Conservation (phyloP, 37 sponge, comb jelly and placozoan genomes). For the Crambe crambe region DNA sequence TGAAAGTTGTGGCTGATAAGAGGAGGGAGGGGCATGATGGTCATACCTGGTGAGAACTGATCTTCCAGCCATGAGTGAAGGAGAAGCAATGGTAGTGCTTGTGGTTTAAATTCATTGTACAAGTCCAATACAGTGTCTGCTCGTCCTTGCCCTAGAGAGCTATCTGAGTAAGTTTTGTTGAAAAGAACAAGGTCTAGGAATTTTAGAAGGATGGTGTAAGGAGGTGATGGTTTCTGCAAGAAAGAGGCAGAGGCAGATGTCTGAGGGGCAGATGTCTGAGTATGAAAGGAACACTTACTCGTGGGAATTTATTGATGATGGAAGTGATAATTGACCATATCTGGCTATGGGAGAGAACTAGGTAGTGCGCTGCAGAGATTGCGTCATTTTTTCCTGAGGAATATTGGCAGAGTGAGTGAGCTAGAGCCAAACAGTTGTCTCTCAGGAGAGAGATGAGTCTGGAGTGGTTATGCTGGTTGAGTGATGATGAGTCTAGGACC, state of each 20-base stretch:
- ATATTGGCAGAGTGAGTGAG: conserved; percentile 41
- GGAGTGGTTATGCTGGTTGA: not conserved
- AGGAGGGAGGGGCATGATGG: not conserved
- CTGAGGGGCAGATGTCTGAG: not conserved
- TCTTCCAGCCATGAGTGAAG: conserved; percentile 30
- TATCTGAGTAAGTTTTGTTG: not conserved
- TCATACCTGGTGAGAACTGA: conserved; percentile 30
- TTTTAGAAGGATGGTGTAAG: conserved; percentile 32
- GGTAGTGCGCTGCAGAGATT: conserved; percentile 26
- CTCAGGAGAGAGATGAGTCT: not conserved
- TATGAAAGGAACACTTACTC: not conserved
- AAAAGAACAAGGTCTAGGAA: conserved; percentile 41
- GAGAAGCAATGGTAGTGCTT: conserved; percentile 13
- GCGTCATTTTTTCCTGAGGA: not conserved
- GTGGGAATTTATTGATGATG: conserved; percentile 13
- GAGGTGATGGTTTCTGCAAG: not conserved
- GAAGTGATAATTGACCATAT: conserved; percentile 19
- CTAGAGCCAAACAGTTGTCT: conserved; percentile 41
- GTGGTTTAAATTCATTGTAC: conserved; percentile 17
- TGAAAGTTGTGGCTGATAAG: not conserved
- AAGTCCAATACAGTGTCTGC: conserved; percentile 43
- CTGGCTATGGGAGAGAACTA: conserved; percentile 30
- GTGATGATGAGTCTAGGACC: not conserved
- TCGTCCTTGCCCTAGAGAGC: not conserved
- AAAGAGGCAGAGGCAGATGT: not conserved